These are phyloP conservation scores for Pardalotus punctatus DNA, from an alignment of 2,113 vertebrate genomes.

Conservation along the genomic window DNA sequence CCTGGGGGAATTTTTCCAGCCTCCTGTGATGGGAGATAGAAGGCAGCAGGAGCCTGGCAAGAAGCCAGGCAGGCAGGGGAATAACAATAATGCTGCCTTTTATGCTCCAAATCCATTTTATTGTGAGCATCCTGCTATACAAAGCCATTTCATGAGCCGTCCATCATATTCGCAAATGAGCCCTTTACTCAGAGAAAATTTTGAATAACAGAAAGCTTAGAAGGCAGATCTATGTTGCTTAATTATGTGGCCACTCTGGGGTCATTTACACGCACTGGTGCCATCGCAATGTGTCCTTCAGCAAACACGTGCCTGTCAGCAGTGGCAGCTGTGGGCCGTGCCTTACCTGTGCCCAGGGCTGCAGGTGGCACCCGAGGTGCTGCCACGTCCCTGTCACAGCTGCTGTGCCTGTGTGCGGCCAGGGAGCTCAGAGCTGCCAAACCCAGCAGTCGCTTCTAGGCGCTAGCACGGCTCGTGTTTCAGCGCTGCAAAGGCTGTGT, in stretches of 20 bases:
- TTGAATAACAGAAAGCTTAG: background rate
- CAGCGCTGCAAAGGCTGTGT: background rate
- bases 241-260: background rate
- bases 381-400: accelerated
- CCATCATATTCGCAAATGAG: background rate
- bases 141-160: background rate
- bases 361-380: accelerated
- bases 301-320: background rate
- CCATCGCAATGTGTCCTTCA: background rate
- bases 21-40: background rate
- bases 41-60: conserved; percentile 2
- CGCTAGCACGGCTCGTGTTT: background rate
- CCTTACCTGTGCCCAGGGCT: background rate
- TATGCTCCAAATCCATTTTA: background rate
- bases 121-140: background rate
- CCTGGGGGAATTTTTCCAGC: background rate
- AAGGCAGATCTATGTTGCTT: background rate
- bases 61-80: background rate
- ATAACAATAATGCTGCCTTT: background rate
- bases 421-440: background rate
- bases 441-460: background rate
- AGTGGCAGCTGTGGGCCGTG: background rate
- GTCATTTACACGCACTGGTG: background rate
- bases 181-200: background rate
- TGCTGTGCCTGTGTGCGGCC: background rate